Base-by-base conservation (phyloP, 2,888 invertebrate species). In the Osmoderma eremita region DNA sequence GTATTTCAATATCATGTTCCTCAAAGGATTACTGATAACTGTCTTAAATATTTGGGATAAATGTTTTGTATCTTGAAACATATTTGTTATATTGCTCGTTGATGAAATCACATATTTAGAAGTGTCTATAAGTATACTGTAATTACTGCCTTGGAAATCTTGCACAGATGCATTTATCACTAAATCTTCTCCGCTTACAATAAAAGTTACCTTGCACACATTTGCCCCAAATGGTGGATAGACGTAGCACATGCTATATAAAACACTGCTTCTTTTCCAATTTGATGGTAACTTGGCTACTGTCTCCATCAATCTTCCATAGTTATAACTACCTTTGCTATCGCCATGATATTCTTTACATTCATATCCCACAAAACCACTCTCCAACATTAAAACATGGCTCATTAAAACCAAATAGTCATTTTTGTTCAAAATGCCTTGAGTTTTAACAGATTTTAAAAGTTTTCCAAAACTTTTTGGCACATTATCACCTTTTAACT, bases 401-500 rank as follows among this genome's bases (percentile, higher is more conserved):
- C 38, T 17, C 3, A 53, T 12, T 50, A 50, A 15, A n/a, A 18
- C 39, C 8, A 8, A 1, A 18, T 53, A 53, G 38, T 38, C 18
- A 38, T 22, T 13, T 30, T 13, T 24, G 15, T 58, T 24, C 10
- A 39, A 20, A 5, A 5, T 13, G 39, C n/a, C 13, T 22, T 13
- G 18, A 42, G 42, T 22, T 10, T 58, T 15, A 42, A 5, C 12
- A 20, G 3, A 8, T 1, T 42, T 42, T 42, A 6, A n/a, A 58
- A 13, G 42, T 12, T 76, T 76, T 51, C 70, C 61, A 36, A 81
- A 74, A 69, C 75, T 79, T 74, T 70, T 67, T 41, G 81, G 81
- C 13, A 75, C 18, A 20, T 70, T 72, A 24, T 76, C 72, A 48
- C 71, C 73, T 61, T 73, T 73, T 74, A 74, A 79, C 74, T 77